These are phyloP conservation scores for Peromyscus polionotus DNA, from an alignment of 2,113 vertebrate species.

Conservation along the genomic window DNA sequence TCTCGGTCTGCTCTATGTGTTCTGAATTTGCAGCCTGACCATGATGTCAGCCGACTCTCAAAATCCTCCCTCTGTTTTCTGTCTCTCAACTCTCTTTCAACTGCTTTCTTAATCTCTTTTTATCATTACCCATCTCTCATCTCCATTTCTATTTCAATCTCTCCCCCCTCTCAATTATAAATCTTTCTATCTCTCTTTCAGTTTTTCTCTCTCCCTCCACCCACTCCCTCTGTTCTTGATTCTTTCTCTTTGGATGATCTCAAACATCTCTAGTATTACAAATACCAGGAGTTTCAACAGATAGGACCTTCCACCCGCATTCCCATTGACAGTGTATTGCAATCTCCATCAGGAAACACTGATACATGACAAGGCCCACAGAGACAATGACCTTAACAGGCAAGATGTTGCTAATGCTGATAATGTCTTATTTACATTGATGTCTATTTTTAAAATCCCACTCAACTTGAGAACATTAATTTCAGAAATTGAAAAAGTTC, in stretches of 20 bases:
- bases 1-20: not conserved
- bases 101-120: not conserved
- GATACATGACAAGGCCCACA: fast-evolving
- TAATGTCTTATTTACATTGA: not conserved
- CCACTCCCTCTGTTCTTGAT: fast-evolving
- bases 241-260: not conserved
- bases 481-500: not conserved
- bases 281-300: not conserved
- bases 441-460: not conserved
- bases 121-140: not conserved
- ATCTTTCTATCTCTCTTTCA: not conserved
- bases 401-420: not conserved
- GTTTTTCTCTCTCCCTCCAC: too few species aligned
- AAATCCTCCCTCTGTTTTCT: not conserved
- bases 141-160: not conserved
- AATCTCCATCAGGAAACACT: not conserved
- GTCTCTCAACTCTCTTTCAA: not conserved
- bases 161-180: not conserved
- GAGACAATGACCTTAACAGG: not conserved
- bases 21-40: not conserved
- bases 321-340: fast-evolving
- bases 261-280: not conserved
- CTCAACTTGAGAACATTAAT: not conserved
- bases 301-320: fast-evolving
- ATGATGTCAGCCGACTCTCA: not conserved